Base-by-base conservation (phyloP, 2,113 vertebrate genomes). In the Pitta sordida region DNA sequence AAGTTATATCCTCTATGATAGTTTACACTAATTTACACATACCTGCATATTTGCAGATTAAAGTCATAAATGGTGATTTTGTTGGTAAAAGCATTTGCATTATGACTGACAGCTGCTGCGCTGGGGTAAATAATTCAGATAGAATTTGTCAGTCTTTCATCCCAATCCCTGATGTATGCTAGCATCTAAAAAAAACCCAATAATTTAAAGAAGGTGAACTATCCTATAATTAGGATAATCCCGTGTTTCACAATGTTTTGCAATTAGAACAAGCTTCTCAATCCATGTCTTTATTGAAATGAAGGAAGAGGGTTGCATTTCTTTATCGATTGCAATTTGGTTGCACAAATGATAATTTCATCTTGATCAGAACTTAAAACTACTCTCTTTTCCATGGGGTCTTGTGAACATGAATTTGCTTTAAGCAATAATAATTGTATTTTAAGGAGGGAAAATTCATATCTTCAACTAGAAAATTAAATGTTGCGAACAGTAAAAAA, bases 271-370 rank as follows among this genome's bases (percentile, higher is more conserved):
- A 8, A 36, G 3, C 4, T 86, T 69, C 17, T 82, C 34, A 3
- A 29, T 68, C 8, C 14, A 8, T 11, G 8, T 14, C 7, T 44
- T 29, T 67, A 3, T 11, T 12, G 8, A 55, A 69, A 84, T 32
- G 11, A 69, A 74, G 27, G 36, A 77, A 77, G 15, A 52, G 2
- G 5, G 1, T 1, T 2, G 13, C 3, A 26, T 51, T 39, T 2
- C 32, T 65, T 81, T 65, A 41, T 44, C 69, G 18, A 27, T 6
- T 46, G 39, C 10, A 7, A 36, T 8, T 59, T 17, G 7, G 1
- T 62, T 39, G 6, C 32, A 20, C 22, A 22, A 62, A 43, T 5
- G 30, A 6, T 34, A 64, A 16, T 48, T 37, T 64, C 15, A 32
- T n/a, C 10, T 59, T 69, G 14, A 29, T 34, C 10, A 67, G 26